Evolutionary conservation across 2,888 invertebrate species (phyloP).

Genomic region (Cloeon dipterum): DNA sequence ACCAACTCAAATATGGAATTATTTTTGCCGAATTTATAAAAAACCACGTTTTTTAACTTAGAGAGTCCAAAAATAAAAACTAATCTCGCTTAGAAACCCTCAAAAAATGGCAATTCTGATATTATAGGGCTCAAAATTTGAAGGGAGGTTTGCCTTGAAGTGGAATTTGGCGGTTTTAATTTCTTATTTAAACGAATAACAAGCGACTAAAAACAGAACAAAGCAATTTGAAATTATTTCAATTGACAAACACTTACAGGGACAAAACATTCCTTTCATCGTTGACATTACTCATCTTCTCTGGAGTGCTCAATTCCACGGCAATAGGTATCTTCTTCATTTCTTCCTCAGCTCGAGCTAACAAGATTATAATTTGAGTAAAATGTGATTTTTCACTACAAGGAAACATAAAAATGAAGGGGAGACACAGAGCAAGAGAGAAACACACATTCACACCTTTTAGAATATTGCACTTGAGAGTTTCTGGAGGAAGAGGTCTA

Average conservation of each 20-base stretch:
- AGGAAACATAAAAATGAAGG: background rate
- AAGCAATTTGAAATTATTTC: too few species aligned
- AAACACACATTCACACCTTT: constrained; percentile 36
- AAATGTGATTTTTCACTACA: background rate
- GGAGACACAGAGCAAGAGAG: background rate
- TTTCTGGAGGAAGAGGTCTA: constrained; percentile 62
- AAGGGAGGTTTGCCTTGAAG: too few species aligned
- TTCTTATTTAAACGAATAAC: too few species aligned
- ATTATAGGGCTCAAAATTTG: too few species aligned
- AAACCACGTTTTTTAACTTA: too few species aligned
- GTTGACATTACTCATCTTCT: constrained; percentile 3
- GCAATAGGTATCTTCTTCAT: constrained; percentile 17
- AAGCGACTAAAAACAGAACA: background rate
- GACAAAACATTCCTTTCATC: background rate
- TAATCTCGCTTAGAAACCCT: too few species aligned
- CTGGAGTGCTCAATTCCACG: constrained; percentile 6
- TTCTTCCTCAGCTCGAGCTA: constrained; percentile 47
- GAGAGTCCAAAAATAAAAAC: too few species aligned
- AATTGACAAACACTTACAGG: background rate
- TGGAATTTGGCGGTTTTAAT: too few species aligned
- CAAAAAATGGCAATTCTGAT: too few species aligned
- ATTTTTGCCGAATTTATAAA: too few species aligned
- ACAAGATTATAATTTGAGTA: constrained; percentile 4
- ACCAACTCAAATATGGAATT: too few species aligned
- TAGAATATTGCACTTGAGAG: constrained; percentile 83